Conservation (phyloP, 2,888 invertebrate genomes). For the Erebia ligea region DNA sequence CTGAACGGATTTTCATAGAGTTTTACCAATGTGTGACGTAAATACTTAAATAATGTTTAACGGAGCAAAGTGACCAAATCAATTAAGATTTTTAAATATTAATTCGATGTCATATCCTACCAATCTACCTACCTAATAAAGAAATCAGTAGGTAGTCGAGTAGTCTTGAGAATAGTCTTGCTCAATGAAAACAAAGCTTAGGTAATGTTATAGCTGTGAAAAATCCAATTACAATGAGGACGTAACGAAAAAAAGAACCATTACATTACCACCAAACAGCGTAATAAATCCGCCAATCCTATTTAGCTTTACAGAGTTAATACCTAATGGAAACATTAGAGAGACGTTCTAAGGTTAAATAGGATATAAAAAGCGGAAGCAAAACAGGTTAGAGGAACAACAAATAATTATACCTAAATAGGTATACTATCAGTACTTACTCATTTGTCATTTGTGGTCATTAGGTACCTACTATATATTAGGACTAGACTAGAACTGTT, state of each 20-base stretch:
- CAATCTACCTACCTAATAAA: no score
- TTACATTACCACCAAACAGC: slow-evolving; percentile 12
- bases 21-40: no score
- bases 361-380: slow-evolving; percentile 7
- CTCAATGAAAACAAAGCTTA: neutral
- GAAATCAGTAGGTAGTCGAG: neutral
- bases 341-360: neutral
- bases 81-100: no score
- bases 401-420: neutral
- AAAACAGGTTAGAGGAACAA: neutral
- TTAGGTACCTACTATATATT: no score
- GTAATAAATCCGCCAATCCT: slow-evolving; percentile 18
- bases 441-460: no score
- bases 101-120: no score
- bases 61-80: no score
- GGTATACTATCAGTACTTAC: no score
- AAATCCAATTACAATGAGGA: slow-evolving; percentile 11
- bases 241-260: slow-evolving; percentile 5
- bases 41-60: no score
- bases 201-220: slow-evolving; percentile 4
- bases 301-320: slow-evolving; percentile 14
- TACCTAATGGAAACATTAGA: slow-evolving; percentile 11
- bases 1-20: no score
- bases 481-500: no score
- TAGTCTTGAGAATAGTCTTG: neutral